A percentile compares a stretch with the other conserved stretches of the same genome.
phyloP scores from a whole-genome alignment of 2,113 vertebrate genomes.

The Gymnogyps californianus region DNA sequence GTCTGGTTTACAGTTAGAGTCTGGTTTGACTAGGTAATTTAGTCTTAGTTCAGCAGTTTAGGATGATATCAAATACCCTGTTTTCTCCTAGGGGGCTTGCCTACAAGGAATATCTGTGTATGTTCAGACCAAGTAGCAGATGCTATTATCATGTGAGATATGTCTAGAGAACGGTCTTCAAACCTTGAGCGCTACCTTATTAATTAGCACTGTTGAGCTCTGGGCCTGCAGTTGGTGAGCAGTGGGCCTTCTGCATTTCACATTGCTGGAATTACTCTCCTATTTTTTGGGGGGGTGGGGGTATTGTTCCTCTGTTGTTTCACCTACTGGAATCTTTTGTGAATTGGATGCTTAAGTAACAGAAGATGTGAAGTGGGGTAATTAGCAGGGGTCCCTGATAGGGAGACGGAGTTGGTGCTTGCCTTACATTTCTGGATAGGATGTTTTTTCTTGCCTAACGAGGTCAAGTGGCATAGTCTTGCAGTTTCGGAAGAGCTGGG shows the following conservation, averaged over 20 bases:
- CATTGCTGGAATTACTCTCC: background rate
- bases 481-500: background rate
- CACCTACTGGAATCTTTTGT: background rate
- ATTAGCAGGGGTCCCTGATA: background rate
- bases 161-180: background rate
- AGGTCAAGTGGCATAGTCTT: background rate
- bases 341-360: background rate
- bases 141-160: background rate
- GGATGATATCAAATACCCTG: background rate
- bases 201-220: background rate
- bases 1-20: background rate
- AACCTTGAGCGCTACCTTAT: background rate
- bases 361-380: background rate
- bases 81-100: background rate
- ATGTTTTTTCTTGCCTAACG: background rate
- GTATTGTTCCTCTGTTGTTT: background rate
- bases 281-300: fast-evolving
- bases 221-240: background rate
- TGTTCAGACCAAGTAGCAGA: background rate
- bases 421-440: background rate
- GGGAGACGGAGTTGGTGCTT: background rate
- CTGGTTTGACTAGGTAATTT: background rate
- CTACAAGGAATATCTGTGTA: background rate
- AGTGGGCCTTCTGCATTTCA: background rate
- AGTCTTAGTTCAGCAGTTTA: background rate